Percentiles rank a stretch among this genome's conserved stretches.
These are phyloP conservation scores for Gymnoscopelus braueri DNA, from an alignment of 2,797 vertebrate genomes.

Conservation along the genomic window DNA sequence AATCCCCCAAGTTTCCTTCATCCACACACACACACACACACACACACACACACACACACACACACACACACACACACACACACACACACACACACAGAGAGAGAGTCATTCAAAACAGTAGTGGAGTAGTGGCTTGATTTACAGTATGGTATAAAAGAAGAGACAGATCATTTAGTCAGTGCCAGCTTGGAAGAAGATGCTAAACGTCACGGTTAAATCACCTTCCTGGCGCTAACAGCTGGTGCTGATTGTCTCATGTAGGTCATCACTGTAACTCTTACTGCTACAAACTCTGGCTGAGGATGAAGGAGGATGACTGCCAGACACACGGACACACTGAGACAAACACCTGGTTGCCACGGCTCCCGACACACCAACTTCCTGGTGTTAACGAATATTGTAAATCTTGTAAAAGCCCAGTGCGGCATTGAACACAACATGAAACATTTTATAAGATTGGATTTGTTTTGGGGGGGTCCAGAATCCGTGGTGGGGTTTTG, in stretches of 20 bases:
- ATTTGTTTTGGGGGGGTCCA: too few species aligned
- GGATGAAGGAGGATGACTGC: constrained; percentile 22
- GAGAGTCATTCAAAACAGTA: neutral
- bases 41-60: too few species aligned
- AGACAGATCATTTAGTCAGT: neutral
- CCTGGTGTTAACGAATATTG: constrained; percentile 5
- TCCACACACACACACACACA: too few species aligned
- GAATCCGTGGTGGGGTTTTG: too few species aligned
- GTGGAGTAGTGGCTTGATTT: constrained; percentile 25
- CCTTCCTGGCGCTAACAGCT: constrained; percentile 4
- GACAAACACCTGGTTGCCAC: neutral
- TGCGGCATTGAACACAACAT: too few species aligned
- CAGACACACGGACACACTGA: constrained; percentile 10
- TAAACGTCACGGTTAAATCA: constrained; percentile 39
- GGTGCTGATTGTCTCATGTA: constrained; percentile 32
- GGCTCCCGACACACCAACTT: constrained; percentile 24
- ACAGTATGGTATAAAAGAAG: neutral
- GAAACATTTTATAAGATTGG: too few species aligned
- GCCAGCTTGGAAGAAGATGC: constrained; percentile 8
- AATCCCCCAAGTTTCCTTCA: neutral
- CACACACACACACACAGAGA: too few species aligned
- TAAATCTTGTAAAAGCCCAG: neutral
- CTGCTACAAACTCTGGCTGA: constrained; percentile 1
- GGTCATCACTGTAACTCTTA: constrained; percentile 34
- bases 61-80: too few species aligned